Base-by-base conservation (phyloP, 2,888 invertebrate species). In the Oasisia sp. region DNA sequence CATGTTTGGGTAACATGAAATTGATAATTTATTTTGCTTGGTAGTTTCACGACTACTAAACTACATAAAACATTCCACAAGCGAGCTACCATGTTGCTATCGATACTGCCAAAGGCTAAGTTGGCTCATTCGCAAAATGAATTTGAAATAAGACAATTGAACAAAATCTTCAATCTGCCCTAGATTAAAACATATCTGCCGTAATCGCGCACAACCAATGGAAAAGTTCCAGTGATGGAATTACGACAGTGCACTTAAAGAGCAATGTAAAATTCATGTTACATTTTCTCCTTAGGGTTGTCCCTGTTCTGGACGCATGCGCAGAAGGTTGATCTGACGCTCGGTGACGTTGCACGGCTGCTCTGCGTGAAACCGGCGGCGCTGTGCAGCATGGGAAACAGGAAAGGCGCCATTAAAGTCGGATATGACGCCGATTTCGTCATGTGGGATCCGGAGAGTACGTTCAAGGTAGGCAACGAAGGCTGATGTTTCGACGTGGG, bases 361-460 rank as follows among this genome's bases (percentile, higher is more conserved):
- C 74, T 94, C 38, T 94, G 94, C 89, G 92, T 91, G 74, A 93
- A 93, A 89, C 94, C 94, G n/a, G 94, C 94, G 14, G 93, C 93
- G 38, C 92, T 94, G 56, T 93, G 93, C 3, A 93, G 93, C 38
- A 89, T 94, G 5, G 89, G 90, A 5, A 32, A 93, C 56, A 91
- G 93, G 38, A 94, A 94, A 90, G 94, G 94, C 2, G 45, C 90
- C 19, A 93, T 94, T 9, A 93, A 92, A n/a, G 93, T 92, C 0
- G 94, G 94, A 32, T 93, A 93, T 91, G 94, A 94, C 91, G 94
- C 94, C 1, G 94, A 94, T 92, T 94, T 94, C 92, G 94, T 94
- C 9, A 93, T 94, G 11, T 94, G 94, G 94, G 94, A 94, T 91
- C 94, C 94, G 9, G 92, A 94, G 5, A 91, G 89, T 14, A 44